Evolutionary conservation across 2,797 vertebrate species (phyloP).

Genomic region (Alauda arvensis): DNA sequence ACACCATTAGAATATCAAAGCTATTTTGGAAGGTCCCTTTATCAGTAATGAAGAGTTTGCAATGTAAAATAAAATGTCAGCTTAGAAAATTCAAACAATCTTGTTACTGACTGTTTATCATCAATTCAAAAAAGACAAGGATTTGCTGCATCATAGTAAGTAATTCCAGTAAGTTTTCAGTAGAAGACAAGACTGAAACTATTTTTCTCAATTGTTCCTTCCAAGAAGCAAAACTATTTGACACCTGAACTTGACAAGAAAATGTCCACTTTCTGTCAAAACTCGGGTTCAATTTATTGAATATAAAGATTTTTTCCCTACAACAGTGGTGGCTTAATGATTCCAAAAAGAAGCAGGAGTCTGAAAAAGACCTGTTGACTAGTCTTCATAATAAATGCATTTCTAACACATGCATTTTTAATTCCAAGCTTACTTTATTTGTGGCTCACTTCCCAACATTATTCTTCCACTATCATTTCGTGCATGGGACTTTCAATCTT

Average conservation of each 20-base stretch:
- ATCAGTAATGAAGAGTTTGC: background rate
- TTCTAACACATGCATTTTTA: background rate
- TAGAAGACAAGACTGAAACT: background rate
- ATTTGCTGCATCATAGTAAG: background rate
- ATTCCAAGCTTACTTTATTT: background rate
- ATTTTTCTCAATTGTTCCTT: background rate
- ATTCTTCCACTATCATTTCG: background rate
- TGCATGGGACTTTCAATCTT: background rate
- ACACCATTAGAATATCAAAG: background rate
- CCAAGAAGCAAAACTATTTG: background rate
- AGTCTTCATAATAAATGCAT: background rate
- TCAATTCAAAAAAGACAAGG: background rate
- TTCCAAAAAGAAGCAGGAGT: background rate
- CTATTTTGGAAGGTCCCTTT: background rate
- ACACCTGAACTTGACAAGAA: background rate
- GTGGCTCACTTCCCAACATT: background rate
- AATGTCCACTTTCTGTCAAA: background rate
- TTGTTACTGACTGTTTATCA: background rate
- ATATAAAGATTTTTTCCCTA: background rate
- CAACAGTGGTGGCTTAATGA: background rate
- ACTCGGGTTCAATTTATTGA: background rate
- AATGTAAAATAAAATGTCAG: background rate
- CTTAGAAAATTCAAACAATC: background rate
- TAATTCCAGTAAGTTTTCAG: background rate
- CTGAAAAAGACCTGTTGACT: background rate